These are phyloP conservation scores for Goniozus legneri DNA, from an alignment of 1,140 invertebrate species.

Conservation along the genomic window DNA sequence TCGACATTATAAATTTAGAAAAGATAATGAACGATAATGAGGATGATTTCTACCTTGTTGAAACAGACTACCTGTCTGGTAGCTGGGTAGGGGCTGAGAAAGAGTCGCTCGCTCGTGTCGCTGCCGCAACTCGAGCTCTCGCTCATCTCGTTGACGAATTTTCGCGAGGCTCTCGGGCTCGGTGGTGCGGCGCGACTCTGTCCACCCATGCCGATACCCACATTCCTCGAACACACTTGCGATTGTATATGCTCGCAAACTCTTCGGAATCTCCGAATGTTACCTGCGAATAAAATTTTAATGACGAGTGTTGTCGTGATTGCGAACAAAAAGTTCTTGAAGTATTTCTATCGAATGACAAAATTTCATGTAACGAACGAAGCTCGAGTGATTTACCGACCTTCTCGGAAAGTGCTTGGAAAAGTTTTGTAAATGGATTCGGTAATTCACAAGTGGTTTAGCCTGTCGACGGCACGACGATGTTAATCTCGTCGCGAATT, in stretches of 20 bases:
- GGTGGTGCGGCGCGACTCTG: slow-evolving; percentile 62
- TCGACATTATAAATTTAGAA: no score
- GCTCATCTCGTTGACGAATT: slow-evolving; percentile 68
- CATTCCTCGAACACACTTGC: slow-evolving; percentile 67
- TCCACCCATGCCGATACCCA: slow-evolving; percentile 47
- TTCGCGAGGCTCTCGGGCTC: slow-evolving; percentile 67
- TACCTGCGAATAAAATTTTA: slow-evolving; percentile 68
- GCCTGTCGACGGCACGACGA: no score
- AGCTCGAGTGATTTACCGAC: neutral
- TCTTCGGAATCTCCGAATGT: slow-evolving; percentile 88
- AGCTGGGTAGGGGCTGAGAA: slow-evolving; percentile 57
- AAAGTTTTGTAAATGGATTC: neutral
- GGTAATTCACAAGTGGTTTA: no score
- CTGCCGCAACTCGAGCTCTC: slow-evolving; percentile 81
- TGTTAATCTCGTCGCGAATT: no score
- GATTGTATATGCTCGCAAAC: slow-evolving; percentile 96
- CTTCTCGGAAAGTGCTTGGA: neutral
- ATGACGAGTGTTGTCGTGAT: no score
- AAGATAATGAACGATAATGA: slow-evolving; percentile 35
- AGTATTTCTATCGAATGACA: no score
- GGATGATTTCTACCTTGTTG: slow-evolving; percentile 49
- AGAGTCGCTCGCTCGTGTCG: slow-evolving; percentile 73
- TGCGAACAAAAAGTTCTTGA: no score
- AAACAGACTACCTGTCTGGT: slow-evolving; percentile 59
- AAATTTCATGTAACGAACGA: no score